Evolutionary conservation across 2,797 vertebrate species (phyloP), one percentile per base, ranked within the genome.

Genomic region (Scyliorhinus canicula): DNA sequence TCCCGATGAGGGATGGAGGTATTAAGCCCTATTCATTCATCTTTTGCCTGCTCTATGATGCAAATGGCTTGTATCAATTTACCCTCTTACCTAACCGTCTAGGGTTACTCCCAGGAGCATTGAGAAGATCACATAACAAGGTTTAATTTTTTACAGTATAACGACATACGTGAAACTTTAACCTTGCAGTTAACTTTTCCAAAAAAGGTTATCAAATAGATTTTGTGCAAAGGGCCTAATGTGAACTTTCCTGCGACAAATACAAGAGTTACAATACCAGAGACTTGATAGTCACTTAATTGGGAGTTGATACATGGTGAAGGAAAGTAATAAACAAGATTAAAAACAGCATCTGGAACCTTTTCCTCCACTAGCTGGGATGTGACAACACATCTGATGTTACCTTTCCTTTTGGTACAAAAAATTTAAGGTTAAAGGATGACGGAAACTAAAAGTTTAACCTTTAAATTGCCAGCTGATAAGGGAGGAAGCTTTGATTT

Each of bases 131-230:
- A 69, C 3, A 0, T 47, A 50, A 93, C 91, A 28, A 93, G 63
- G 91, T 28, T 93, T 93, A 47, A 93, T 47, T 69, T 47, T 93
- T 67, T 93, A 93, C 44, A 44, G 26, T 40, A 93, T 40, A 28
- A 67, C 7, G 55, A 19, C 40, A 35, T 60, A n/a, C 55, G 55
- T n/a, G 52, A 90, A 90, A 90, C 85, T 55, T 57, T 88, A 90
- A 57, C 28, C 85, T 52, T 35, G 3, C 55, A 90, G 7, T n/a
- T n/a, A 31, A 6, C 31, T 90, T 85, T 11, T 50, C 26, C 14
- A 0, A 52, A 31, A n/a, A 84, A 50, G 26, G 24, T 85, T 28
- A 84, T 35, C 69, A 28, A 26, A 8, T 7, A 26, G 2, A 28
- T 52, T 85, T 85, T 8, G 9, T 50, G 71, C 24, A 52, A 26